Evolutionary conservation across 2,888 invertebrate species (phyloP), one percentile per base, ranked within the genome.

Genomic region (Drosophila flavopinicola): DNA sequence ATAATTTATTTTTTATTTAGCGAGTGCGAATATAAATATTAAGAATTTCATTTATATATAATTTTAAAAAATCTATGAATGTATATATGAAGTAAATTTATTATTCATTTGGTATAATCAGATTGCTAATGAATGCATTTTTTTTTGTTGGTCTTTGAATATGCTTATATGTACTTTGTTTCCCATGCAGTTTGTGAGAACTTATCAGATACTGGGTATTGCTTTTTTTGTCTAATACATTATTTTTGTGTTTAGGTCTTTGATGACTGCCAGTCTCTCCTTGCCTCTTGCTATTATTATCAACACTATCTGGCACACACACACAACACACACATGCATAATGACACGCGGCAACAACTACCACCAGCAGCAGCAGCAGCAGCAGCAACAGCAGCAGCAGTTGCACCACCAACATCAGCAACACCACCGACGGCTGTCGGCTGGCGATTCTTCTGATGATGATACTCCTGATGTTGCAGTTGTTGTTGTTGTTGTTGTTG

Each of bases 271-370:
- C 30, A 11, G 37, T 10, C 48, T 29, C 49, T 17, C 20, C 2
- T 4, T 11, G 6, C 13, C 37, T 27, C 44, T 45, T 27, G 27
- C 38, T 13, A 17, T 39, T 44, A 45, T 73, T 73, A 73, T 73
- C 63, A 72, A n/a, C 59, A 63, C 54, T 48, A 48, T 67, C 57
- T 30, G 41, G 38, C 38, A 35, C 37, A 33, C 15, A 37, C 27
- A 32, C 23, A 30, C 53, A 48, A 35, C 24, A 41, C 35, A 29
- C 33, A 35, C 9, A 51, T 64, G 63, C 53, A 64, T 33, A 68
- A 35, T 73, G 75, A 75, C 73, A 75, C 75, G 75, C 65, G 73
- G 71, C 75, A 48, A 25, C 53, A 27, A 38, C 65, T 24, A 56
- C 75, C 73, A 69, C 52, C 53, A 42, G 56, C 39, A 41, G 17